phyloP scores from a whole-genome alignment of 2,113 vertebrate genomes.

The Spermophilus dauricus region DNA sequence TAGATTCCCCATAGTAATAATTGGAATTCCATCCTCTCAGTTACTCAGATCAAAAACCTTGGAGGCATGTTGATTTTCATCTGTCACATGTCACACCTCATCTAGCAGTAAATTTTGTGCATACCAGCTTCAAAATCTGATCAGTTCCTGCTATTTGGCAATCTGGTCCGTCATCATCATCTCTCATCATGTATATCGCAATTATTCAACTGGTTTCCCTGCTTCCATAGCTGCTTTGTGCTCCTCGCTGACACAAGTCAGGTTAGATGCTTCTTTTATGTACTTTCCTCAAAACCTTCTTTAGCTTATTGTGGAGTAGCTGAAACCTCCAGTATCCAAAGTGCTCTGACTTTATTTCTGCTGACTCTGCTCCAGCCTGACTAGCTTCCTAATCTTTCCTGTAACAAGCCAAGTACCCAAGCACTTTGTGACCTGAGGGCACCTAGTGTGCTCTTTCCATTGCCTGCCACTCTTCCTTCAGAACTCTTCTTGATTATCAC shows the following conservation, averaged over 20 bases:
- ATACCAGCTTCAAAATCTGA: neutral
- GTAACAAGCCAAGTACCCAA: neutral
- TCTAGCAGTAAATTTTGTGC: neutral
- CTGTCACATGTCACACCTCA: neutral
- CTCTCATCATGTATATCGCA: neutral
- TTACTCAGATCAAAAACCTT: neutral
- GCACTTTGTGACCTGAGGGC: neutral
- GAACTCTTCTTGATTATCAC: neutral
- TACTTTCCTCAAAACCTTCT: neutral
- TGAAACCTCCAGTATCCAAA: neutral
- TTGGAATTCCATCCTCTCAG: neutral
- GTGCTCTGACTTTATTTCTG: neutral
- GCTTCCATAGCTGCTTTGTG: neutral
- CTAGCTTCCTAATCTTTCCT: neutral
- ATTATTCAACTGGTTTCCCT: too few species aligned
- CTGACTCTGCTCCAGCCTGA: neutral
- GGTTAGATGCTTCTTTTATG: neutral
- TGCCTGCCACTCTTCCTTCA: neutral
- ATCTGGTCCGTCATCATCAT: neutral
- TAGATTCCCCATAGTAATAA: neutral
- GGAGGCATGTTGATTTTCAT: neutral
- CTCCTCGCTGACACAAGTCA: fast-evolving
- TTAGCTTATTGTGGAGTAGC: neutral
- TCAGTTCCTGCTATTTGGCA: neutral
- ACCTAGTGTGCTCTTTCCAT: neutral